Evolutionary conservation across 2,113 vertebrate species (phyloP).

Genomic region (Sigmodon hispidus): DNA sequence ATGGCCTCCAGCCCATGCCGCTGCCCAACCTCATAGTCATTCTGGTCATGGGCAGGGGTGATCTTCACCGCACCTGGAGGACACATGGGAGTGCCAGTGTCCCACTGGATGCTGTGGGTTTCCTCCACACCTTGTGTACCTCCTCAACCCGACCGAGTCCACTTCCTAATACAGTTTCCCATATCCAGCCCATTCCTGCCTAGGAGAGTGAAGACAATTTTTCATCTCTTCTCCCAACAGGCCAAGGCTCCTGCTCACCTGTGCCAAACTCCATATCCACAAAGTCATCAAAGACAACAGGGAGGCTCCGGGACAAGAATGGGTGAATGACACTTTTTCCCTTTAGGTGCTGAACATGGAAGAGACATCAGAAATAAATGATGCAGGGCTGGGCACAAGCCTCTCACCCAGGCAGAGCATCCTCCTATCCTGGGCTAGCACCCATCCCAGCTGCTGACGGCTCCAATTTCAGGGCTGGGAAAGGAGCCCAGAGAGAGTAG

Average conservation of each 20-base stretch:
- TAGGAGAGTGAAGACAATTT: not conserved
- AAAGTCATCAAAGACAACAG: conserved; percentile 91
- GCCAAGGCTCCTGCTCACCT: conserved; percentile 78
- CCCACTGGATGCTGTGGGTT: not conserved
- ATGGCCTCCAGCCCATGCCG: conserved; percentile 91
- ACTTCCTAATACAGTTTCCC: not conserved
- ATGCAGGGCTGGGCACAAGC: accelerated
- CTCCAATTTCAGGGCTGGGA: not conserved
- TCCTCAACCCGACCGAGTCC: not conserved
- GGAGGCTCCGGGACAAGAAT: conserved; percentile 90
- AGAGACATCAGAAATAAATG: accelerated
- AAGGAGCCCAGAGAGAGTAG: not conserved
- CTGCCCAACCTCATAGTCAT: conserved; percentile 93
- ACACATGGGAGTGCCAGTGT: not conserved
- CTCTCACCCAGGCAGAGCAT: not conserved
- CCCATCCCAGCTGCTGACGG: not conserved
- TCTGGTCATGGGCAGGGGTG: conserved; percentile 95
- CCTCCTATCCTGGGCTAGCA: not conserved
- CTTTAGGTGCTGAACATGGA: conserved; percentile 87
- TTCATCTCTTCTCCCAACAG: not conserved
- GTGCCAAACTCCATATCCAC: conserved; percentile 94
- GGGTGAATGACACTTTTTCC: conserved; percentile 90
- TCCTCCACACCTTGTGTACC: not conserved
- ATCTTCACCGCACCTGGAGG: conserved; percentile 94
- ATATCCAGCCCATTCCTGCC: not conserved